phyloP scores from a whole-genome alignment of 2,113 vertebrate genomes.

The Hippocampus barbouri region DNA sequence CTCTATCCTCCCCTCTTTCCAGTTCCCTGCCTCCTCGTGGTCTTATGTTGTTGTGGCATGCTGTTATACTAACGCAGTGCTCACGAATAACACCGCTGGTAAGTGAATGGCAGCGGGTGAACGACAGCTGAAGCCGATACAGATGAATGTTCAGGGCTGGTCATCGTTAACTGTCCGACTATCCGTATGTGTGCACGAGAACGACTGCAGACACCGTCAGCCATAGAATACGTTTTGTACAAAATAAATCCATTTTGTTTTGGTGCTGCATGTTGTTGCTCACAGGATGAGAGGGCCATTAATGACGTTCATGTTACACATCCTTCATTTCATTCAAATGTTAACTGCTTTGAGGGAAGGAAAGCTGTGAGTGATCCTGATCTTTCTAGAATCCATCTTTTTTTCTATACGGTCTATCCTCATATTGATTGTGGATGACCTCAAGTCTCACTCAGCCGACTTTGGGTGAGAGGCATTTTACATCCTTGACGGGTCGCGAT shows the following conservation, averaged over 20 bases:
- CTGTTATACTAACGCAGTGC: constrained; percentile 19
- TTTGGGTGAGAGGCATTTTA: too few relatives aligned
- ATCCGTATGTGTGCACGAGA: neutral
- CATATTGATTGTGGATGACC: too few relatives aligned
- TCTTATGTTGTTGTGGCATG: constrained; percentile 45
- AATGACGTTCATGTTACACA: too few relatives aligned
- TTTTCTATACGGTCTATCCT: too few relatives aligned
- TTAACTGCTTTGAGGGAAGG: too few relatives aligned
- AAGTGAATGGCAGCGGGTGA: constrained; percentile 14
- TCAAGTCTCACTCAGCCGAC: too few relatives aligned
- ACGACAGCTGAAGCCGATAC: constrained; percentile 1
- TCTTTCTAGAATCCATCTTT: too few relatives aligned
- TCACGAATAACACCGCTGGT: constrained; percentile 25
- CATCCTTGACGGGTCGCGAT: too few relatives aligned
- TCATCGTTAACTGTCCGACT: neutral
- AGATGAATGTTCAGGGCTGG: neutral
- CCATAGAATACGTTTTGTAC: neutral
- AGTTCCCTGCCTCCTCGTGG: constrained; percentile 48
- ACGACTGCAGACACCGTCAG: neutral
- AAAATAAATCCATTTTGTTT: neutral
- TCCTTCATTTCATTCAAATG: too few relatives aligned
- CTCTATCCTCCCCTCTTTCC: constrained; percentile 43
- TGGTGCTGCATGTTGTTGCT: too few relatives aligned
- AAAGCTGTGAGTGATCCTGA: too few relatives aligned
- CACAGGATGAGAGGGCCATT: too few relatives aligned